A percentile compares a stretch with the other conserved stretches of the same genome.
These are phyloP conservation scores for Clitarchus hookeri DNA, from an alignment of 2,888 invertebrate genomes.

Conservation along the genomic window DNA sequence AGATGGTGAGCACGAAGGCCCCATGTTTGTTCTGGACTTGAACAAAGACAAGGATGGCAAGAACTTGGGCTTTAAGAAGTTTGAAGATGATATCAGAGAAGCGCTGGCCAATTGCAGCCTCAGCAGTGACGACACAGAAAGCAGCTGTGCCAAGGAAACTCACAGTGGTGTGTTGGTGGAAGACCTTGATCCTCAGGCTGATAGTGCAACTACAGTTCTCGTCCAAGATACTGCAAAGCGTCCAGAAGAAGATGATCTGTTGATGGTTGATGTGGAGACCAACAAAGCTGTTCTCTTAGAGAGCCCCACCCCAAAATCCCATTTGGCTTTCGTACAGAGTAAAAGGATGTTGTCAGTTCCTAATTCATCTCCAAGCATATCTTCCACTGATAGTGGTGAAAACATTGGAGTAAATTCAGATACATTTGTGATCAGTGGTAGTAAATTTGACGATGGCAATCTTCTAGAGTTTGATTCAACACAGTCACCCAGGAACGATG, in stretches of 20 bases:
- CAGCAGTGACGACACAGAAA: conserved; percentile 38
- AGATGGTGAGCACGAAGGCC: conserved; percentile 35
- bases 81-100: conserved; percentile 44
- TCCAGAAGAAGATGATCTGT: conserved; percentile 52
- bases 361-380: not conserved
- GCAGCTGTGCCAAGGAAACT: conserved; percentile 39
- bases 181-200: conserved; percentile 49
- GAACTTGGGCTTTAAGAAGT: conserved; percentile 25
- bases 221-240: conserved; percentile 30
- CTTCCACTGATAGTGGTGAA: conserved; percentile 25
- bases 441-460: conserved; percentile 19
- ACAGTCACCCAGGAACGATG: conserved; percentile 29
- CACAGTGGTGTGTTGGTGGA: conserved; percentile 47
- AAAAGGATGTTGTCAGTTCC: not conserved
- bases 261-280: conserved; percentile 57
- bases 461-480: not conserved
- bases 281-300: conserved; percentile 56
- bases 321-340: conserved; percentile 46
- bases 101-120: conserved; percentile 44
- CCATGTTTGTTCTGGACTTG: conserved; percentile 44
- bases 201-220: conserved; percentile 29
- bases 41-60: conserved; percentile 35
- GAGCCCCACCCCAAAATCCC: conserved; percentile 47
- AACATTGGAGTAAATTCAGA: conserved; percentile 10
- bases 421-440: conserved; percentile 26